A percentile compares a stretch with the other conserved stretches of the same genome.
Evolutionary conservation across 2,888 invertebrate species (phyloP).

Genomic region (Morpho helenor): DNA sequence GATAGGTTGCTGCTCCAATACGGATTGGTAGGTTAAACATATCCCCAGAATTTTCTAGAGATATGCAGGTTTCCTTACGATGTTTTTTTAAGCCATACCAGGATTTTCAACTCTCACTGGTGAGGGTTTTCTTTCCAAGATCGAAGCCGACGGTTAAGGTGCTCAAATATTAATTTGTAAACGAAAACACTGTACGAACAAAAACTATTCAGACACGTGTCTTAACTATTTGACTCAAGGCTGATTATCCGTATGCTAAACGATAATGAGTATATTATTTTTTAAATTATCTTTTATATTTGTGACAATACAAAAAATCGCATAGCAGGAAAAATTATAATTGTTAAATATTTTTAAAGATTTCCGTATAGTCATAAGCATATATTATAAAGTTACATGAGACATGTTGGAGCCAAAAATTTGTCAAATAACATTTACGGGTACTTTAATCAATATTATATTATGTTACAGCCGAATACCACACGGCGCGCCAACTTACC

Average conservation of each 20-base stretch:
- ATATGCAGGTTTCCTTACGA: too few species aligned
- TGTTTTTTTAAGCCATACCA: too few species aligned
- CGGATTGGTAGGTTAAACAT: too few species aligned
- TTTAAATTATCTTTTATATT: constrained; percentile 9
- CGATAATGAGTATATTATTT: constrained; percentile 8
- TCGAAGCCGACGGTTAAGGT: too few species aligned
- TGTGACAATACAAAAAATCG: not conserved
- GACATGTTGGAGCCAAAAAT: too few species aligned
- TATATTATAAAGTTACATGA: not conserved
- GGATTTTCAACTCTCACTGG: not conserved
- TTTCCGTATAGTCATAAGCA: not conserved
- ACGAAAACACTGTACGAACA: constrained; percentile 11
- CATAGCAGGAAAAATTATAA: not conserved
- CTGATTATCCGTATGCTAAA: constrained; percentile 12
- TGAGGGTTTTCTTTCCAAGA: too few species aligned
- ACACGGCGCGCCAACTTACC: too few species aligned
- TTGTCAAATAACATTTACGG: too few species aligned
- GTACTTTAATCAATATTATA: too few species aligned
- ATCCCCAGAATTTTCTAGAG: too few species aligned
- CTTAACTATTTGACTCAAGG: constrained; percentile 18
- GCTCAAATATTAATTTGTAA: constrained; percentile 9
- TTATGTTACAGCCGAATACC: too few species aligned
- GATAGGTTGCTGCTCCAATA: too few species aligned
- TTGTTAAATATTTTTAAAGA: constrained; percentile 2
- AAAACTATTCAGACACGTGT: constrained; percentile 15